Evolutionary conservation across 2,113 vertebrate species (phyloP).

Genomic region (Cyphomyrus discorhynchus): DNA sequence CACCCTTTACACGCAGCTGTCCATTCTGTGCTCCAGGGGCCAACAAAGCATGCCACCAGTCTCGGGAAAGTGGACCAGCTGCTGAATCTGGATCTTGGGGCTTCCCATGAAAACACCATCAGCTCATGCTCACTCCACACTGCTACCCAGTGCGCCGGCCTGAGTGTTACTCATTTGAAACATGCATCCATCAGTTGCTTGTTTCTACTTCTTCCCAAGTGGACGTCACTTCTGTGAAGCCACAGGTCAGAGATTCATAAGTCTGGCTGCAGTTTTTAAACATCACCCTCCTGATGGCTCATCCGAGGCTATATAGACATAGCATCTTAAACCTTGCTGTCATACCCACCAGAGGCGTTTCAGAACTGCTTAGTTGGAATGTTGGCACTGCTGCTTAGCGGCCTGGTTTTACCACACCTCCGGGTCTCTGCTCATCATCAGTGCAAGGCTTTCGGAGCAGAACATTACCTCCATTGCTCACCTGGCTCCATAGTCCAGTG

Average conservation of each 20-base stretch:
- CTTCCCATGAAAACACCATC: neutral
- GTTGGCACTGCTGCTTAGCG: neutral
- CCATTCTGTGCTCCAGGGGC: neutral
- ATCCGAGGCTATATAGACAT: neutral
- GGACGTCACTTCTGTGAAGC: neutral
- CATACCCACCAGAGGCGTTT: neutral
- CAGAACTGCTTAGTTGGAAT: neutral
- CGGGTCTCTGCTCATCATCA: neutral
- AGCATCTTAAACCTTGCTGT: neutral
- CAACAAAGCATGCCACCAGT: neutral
- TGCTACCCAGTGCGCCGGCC: neutral
- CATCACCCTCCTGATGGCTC: neutral
- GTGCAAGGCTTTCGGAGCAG: neutral
- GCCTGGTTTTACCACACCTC: neutral
- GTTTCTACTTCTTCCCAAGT: neutral
- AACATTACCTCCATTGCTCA: neutral
- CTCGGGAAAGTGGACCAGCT: neutral
- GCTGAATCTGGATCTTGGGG: neutral
- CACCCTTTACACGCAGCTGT: neutral
- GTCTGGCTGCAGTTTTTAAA: neutral
- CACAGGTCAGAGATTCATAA: neutral
- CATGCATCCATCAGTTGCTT: neutral
- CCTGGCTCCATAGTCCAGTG: neutral
- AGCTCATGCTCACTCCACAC: neutral
- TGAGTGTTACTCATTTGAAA: neutral